Evolutionary conservation across 2,113 vertebrate genomes (phyloP).

Genomic region (Paradisaea rubra): DNA sequence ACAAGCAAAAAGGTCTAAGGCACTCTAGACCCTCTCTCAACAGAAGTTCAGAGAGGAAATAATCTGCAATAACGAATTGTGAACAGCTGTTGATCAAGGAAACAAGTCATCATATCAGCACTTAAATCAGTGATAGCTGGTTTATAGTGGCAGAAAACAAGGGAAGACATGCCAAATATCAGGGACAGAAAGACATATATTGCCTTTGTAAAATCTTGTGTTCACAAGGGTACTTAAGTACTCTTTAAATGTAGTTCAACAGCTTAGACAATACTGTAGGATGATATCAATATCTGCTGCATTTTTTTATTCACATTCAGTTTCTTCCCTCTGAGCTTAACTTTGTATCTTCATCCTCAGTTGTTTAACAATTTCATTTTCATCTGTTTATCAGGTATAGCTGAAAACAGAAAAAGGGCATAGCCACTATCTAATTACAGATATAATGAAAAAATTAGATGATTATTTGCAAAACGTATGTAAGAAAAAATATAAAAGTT

Average conservation of each 20-base stretch:
- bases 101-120: conserved; percentile 26
- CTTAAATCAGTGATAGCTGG: conserved; percentile 23
- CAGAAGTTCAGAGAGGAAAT: conserved; percentile 28
- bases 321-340: neutral
- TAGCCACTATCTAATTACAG: neutral
- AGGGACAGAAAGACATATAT: neutral
- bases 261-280: neutral
- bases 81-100: conserved; percentile 50
- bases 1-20: neutral
- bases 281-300: neutral
- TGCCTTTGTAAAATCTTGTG: neutral
- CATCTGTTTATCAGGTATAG: neutral
- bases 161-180: neutral
- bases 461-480: neutral
- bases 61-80: conserved; percentile 1
- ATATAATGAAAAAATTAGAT: neutral
- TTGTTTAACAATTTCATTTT: neutral
- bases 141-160: conserved; percentile 13
- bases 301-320: neutral
- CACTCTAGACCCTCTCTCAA: neutral
- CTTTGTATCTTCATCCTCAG: neutral
- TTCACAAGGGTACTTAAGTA: neutral
- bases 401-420: neutral
- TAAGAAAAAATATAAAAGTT: neutral
- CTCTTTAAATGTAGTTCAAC: neutral